phyloP scores from a whole-genome alignment of 2,113 vertebrate species.

The Gymnobelideus leadbeateri region DNA sequence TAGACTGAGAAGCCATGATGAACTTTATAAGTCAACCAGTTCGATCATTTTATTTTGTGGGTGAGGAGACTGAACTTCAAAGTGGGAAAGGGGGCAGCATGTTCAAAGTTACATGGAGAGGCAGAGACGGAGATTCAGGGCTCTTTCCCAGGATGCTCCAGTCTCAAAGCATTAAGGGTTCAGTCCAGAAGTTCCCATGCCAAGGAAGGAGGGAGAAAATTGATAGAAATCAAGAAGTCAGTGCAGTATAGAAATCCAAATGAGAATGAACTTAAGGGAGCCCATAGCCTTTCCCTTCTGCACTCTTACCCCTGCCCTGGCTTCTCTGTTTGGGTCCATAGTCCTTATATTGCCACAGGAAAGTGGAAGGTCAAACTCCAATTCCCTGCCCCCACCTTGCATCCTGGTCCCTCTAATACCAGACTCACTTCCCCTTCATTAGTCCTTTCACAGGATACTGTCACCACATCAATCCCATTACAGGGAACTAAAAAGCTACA shows the following conservation, averaged over 20 bases:
- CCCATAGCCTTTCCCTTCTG: not conserved
- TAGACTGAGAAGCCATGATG: not conserved
- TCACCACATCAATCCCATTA: not conserved
- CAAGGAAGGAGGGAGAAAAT: not conserved
- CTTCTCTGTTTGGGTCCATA: not conserved
- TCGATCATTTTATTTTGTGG: not conserved
- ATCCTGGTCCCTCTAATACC: not conserved
- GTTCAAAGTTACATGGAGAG: not conserved
- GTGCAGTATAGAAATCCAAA: not conserved
- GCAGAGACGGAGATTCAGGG: not conserved
- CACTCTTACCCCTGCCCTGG: not conserved
- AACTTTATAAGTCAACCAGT: not conserved
- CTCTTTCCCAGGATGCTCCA: not conserved
- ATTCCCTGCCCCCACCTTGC: not conserved
- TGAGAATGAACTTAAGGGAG: not conserved
- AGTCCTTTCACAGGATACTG: not conserved
- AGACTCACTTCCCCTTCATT: not conserved
- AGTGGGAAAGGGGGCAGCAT: not conserved
- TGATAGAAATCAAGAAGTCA: not conserved
- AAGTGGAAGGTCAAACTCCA: not conserved
- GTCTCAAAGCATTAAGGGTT: not conserved
- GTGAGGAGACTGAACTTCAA: not conserved
- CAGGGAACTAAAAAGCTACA: not conserved
- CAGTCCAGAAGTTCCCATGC: not conserved
- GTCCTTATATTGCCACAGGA: not conserved